These are phyloP conservation scores for Aporrectodea caliginosa DNA, from an alignment of 1,140 invertebrate genomes.

Conservation along the genomic window DNA sequence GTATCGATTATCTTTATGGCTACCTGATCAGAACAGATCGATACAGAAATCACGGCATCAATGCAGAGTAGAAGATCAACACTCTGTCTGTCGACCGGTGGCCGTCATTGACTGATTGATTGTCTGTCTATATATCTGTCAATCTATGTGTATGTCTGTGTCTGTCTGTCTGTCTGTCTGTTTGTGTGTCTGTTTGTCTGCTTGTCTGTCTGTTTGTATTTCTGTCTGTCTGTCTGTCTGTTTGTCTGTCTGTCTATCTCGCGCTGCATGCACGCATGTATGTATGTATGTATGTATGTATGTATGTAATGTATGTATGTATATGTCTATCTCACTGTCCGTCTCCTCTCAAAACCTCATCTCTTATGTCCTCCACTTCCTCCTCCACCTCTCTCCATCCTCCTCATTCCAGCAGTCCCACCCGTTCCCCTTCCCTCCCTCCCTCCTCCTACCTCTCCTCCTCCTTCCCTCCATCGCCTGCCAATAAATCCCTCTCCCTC, in stretches of 20 bases:
- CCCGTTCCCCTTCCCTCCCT: no score
- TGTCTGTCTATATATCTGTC: background rate
- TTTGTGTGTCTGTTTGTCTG: background rate
- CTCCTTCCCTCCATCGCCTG: no score
- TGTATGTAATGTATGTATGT: background rate
- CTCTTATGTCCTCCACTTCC: background rate
- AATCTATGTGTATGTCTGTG: background rate
- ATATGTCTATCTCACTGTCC: background rate
- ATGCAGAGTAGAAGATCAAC: background rate
- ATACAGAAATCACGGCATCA: background rate
- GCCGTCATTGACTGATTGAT: background rate
- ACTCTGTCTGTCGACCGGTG: background rate
- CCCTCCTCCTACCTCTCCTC: no score
- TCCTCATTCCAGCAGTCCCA: no score
- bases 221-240: background rate
- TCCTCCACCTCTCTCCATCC: no score
- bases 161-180: background rate
- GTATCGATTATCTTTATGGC: constrained; percentile 70
- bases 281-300: constrained; percentile 1
- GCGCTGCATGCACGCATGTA: background rate
- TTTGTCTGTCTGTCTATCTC: background rate
- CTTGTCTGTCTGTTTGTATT: background rate
- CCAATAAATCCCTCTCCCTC: background rate
- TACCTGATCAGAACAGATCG: no score
- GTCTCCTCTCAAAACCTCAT: background rate